These are phyloP conservation scores for Cynocephalus volans DNA, from an alignment of 2,113 vertebrate species.

Conservation along the genomic window DNA sequence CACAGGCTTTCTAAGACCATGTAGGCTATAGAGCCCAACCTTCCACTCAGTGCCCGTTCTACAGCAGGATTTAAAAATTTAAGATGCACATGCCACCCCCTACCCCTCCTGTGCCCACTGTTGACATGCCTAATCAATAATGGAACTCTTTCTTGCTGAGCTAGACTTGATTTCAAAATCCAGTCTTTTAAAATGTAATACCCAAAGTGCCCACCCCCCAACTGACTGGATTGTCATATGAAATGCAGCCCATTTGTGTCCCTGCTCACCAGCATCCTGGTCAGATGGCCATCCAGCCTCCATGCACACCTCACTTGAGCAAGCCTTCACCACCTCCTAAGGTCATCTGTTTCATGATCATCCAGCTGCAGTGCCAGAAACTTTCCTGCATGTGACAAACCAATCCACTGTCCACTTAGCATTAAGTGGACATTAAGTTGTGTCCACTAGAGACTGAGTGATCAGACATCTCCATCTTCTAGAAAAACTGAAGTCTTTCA, in stretches of 20 bases:
- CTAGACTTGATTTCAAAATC: neutral
- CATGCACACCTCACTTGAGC: fast-evolving
- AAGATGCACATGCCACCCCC: neutral
- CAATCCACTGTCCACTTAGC: neutral
- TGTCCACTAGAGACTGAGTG: neutral
- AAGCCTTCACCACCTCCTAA: neutral
- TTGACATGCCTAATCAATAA: neutral
- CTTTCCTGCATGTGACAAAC: neutral
- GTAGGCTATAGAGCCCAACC: neutral
- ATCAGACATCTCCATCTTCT: neutral
- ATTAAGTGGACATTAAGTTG: no score
- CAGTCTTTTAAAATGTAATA: neutral
- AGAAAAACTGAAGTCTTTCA: neutral
- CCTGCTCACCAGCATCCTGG: no score
- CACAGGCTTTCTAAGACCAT: neutral
- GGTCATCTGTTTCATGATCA: neutral
- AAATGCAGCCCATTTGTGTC: neutral
- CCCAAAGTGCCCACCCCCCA: no score
- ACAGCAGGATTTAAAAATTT: neutral
- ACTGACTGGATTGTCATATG: fast-evolving
- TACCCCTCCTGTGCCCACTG: neutral
- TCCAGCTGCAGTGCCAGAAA: neutral
- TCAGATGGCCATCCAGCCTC: neutral
- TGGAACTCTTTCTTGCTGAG: neutral
- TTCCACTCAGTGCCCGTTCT: neutral